Evolutionary conservation across 2,113 vertebrate species (phyloP).

Genomic region (Procavia capensis): DNA sequence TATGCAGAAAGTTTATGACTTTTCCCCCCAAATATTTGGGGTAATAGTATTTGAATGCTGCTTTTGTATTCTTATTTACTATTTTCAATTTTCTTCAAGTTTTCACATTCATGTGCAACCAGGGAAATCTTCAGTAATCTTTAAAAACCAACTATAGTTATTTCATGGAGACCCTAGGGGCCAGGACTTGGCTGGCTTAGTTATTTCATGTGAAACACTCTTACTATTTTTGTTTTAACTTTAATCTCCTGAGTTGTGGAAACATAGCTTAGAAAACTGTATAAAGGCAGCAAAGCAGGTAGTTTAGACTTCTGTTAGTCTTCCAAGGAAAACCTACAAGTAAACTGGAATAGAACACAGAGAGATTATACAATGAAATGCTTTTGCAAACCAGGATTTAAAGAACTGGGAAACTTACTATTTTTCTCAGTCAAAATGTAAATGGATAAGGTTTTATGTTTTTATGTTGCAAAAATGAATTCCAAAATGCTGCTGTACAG

Average conservation of each 20-base stretch:
- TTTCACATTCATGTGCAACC: neutral
- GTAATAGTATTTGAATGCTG: neutral
- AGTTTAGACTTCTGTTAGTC: conserved; percentile 77
- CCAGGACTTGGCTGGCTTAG: too few species aligned
- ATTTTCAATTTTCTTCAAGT: conserved; percentile 34
- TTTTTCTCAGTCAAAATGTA: conserved; percentile 81
- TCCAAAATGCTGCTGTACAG: conserved; percentile 50
- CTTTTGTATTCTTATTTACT: conserved; percentile 35
- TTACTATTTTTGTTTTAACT: conserved; percentile 41
- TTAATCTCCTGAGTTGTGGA: conserved; percentile 73
- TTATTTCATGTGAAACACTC: conserved; percentile 59
- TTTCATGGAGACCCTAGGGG: too few species aligned
- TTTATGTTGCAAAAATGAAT: conserved; percentile 65
- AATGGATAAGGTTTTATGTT: conserved; percentile 65
- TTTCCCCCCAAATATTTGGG: neutral
- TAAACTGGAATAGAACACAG: conserved; percentile 64
- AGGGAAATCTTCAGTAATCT: conserved; percentile 58
- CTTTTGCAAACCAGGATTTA: conserved; percentile 76
- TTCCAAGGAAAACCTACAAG: conserved; percentile 73
- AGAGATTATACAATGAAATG: conserved; percentile 75
- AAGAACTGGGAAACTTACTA: conserved; percentile 77
- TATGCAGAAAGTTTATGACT: neutral
- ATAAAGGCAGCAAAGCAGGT: conserved; percentile 65
- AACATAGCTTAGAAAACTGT: conserved; percentile 68
- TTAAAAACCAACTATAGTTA: conserved; percentile 42